Conservation (phyloP, 2,113 vertebrate species). For the Sciurus niger region DNA sequence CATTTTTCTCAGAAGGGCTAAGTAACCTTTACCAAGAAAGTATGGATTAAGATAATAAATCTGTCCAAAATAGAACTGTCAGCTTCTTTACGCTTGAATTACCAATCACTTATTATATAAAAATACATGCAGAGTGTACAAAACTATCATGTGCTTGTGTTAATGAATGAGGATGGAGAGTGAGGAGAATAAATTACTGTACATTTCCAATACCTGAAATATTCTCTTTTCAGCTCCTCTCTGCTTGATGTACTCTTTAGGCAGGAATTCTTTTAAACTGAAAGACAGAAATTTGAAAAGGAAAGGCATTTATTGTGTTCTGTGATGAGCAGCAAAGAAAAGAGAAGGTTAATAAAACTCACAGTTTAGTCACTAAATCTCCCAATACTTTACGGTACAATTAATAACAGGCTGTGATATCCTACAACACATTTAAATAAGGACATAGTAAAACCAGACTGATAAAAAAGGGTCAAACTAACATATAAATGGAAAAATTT, state of each 20-base stretch:
- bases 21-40: constrained; percentile 76
- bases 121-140: background rate
- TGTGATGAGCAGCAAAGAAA: constrained; percentile 41
- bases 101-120: constrained; percentile 50
- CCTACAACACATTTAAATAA: background rate
- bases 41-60: constrained; percentile 78
- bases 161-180: constrained; percentile 41
- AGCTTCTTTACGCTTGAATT: constrained; percentile 60
- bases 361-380: background rate
- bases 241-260: constrained; percentile 93
- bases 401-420: background rate
- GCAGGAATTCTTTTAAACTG: constrained; percentile 93
- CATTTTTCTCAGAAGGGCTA: constrained; percentile 65
- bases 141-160: background rate
- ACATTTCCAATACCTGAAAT: constrained; percentile 90
- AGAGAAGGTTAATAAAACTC: constrained; percentile 38
- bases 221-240: constrained; percentile 92
- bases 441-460: background rate
- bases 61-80: constrained; percentile 68
- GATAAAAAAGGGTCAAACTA: constrained; percentile 31
- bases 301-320: constrained; percentile 37
- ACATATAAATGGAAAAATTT: background rate
- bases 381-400: constrained; percentile 6
- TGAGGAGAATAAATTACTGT: background rate
- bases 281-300: background rate